Conservation (phyloP, 1,140 invertebrate genomes). For the Thaumetopoea pityocampa region DNA sequence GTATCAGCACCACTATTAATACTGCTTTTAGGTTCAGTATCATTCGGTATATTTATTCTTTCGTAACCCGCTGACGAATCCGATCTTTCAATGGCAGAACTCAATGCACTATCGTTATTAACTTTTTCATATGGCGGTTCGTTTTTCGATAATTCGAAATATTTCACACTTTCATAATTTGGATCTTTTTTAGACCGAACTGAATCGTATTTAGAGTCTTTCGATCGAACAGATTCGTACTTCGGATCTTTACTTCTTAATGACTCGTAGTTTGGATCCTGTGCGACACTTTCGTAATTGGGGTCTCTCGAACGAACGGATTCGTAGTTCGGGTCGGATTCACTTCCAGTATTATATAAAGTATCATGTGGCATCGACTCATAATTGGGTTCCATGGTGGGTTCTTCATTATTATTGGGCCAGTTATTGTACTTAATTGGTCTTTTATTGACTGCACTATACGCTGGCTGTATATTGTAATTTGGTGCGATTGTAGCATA, state of each 20-base stretch:
- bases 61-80: conserved; percentile 73
- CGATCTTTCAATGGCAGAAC: conserved; percentile 48
- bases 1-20: conserved; percentile 59
- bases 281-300: conserved; percentile 60
- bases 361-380: conserved; percentile 83
- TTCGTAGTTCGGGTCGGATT: conserved; percentile 84
- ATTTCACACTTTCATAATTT: conserved; percentile 77
- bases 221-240: conserved; percentile 80
- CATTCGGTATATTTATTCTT: conserved; percentile 58
- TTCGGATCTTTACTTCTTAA: conserved; percentile 78
- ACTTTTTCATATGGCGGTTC: conserved; percentile 76
- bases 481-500: conserved; percentile 68
- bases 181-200: conserved; percentile 71
- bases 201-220: conserved; percentile 69
- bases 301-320: conserved; percentile 77
- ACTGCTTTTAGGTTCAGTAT: conserved; percentile 56
- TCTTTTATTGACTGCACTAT: conserved; percentile 77
- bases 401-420: conserved; percentile 60
- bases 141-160: conserved; percentile 69
- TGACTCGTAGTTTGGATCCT: conserved; percentile 65
- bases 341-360: conserved; percentile 80
- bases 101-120: conserved; percentile 49
- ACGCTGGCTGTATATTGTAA: conserved; percentile 66
- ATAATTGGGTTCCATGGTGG: conserved; percentile 76
- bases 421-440: conserved; percentile 56